Evolutionary conservation across 2,113 vertebrate genomes (phyloP).

Genomic region (Microtus oregoni): DNA sequence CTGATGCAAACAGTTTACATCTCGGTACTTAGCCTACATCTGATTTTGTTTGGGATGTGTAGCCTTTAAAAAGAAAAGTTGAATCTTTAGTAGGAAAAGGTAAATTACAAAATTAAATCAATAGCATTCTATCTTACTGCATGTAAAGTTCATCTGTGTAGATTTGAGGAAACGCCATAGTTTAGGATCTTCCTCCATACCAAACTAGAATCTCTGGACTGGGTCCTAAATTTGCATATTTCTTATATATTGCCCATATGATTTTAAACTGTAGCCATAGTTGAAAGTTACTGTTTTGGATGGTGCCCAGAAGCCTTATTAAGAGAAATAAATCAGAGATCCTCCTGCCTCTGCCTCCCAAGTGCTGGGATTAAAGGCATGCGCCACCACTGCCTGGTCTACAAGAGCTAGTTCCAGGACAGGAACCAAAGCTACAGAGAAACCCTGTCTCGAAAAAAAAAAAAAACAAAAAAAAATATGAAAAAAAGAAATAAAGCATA

Average conservation of each 20-base stretch:
- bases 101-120: background rate
- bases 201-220: background rate
- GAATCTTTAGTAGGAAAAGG: background rate
- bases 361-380: no score
- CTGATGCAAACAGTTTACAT: background rate
- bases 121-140: background rate
- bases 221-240: background rate
- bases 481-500: no score
- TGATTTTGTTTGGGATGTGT: background rate
- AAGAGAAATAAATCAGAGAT: no score
- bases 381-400: no score
- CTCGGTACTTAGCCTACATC: background rate
- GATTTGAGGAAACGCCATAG: background rate
- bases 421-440: no score
- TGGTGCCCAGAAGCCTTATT: slow-evolving; percentile 27
- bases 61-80: background rate
- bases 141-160: background rate
- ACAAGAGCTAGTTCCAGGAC: no score
- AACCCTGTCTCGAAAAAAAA: no score
- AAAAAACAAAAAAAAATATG: no score
- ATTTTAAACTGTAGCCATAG: slow-evolving; percentile 13
- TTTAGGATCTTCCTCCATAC: background rate
- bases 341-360: no score
- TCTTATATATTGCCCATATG: slow-evolving; percentile 8
- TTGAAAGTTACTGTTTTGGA: background rate